These are phyloP conservation scores for Etia nguti DNA, from an alignment of 2,113 vertebrate genomes.

Conservation along the genomic window DNA sequence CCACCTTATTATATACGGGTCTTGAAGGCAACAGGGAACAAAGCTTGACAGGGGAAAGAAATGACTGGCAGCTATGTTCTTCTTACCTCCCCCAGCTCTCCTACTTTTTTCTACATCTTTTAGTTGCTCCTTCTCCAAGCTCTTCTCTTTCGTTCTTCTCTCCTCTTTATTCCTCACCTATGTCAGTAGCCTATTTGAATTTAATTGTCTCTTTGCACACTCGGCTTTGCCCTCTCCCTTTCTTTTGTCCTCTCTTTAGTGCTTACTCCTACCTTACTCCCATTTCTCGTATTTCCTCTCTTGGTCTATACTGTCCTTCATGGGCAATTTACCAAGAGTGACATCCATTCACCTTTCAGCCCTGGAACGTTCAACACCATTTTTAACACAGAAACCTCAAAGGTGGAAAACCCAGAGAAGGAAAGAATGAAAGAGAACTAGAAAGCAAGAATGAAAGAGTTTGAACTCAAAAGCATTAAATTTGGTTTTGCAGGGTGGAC, in stretches of 20 bases:
- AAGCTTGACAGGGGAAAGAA: conserved; percentile 24
- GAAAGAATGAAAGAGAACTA: not conserved
- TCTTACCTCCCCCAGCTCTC: not conserved
- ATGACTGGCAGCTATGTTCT: conserved; percentile 15
- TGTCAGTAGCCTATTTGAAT: not conserved
- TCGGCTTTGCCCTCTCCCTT: not conserved
- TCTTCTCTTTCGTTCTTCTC: not conserved
- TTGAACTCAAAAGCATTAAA: conserved; percentile 32
- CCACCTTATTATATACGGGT: conserved; percentile 22
- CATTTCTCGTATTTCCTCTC: not conserved
- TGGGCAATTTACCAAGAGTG: conserved; percentile 52
- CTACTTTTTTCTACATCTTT: not conserved
- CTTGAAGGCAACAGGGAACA: conserved; percentile 26
- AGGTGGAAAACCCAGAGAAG: conserved; percentile 12
- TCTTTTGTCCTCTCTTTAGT: not conserved
- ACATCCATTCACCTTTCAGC: conserved; percentile 44
- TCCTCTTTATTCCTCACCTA: not conserved
- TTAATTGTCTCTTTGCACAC: not conserved
- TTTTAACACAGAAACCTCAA: conserved; percentile 39
- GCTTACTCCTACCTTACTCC: not conserved
- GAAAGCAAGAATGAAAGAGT: conserved; percentile 4
- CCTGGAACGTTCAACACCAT: conserved; percentile 36
- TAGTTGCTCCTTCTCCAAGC: not conserved
- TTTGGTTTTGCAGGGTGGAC: not conserved
- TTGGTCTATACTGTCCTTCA: conserved; percentile 54